Evolutionary conservation across 2,888 invertebrate species (phyloP), one percentile per base, ranked within the genome.

Genomic region (Microdon myrmicae): DNA sequence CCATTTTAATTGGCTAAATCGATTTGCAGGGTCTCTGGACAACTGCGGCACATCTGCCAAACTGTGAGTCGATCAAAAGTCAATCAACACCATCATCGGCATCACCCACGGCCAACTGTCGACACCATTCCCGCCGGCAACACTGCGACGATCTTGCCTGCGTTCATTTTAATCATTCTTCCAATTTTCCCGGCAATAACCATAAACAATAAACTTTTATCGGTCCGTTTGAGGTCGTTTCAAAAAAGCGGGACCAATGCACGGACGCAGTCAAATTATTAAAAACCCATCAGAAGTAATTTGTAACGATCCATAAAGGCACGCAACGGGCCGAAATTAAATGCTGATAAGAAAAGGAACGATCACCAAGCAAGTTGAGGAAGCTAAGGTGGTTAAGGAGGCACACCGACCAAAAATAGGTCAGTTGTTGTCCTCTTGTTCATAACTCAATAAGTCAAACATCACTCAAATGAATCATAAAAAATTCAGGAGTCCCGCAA

Each of bases 241-340:
- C 25, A 22, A 38, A 49, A 16, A 8, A 34, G 35, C 41, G 23
- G 39, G 29, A 53, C 8, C 59, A 29, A 39, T 28, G 29, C 37
- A 19, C 10, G 26, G 44, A 56, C 37, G 41, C 64, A 56, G 28
- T 47, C 37, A 58, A 64, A 64, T 64, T 64, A 64, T 64, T 64
- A 64, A 64, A 64, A 64, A 64, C 43, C 58, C 64, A 64, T 64
- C 58, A 64, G 51, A 58, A 58, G 58, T 53, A 58, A 64, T 64
- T 64, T 58, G 37, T 51, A 58, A 47, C 51, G 58, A 64, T 47
- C 64, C 64, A 58, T 43, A 51, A 53, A 58, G 17, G 54, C 51
- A 51, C 45, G 31, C 31, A 28, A n/a, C n/a, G n/a, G 32, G 25
- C 17, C 28, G 12, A 43, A 60, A 61, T 56, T 56, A 51, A 64